Conservation (phyloP, 2,888 invertebrate genomes). For the Aphidius colemani region DNA sequence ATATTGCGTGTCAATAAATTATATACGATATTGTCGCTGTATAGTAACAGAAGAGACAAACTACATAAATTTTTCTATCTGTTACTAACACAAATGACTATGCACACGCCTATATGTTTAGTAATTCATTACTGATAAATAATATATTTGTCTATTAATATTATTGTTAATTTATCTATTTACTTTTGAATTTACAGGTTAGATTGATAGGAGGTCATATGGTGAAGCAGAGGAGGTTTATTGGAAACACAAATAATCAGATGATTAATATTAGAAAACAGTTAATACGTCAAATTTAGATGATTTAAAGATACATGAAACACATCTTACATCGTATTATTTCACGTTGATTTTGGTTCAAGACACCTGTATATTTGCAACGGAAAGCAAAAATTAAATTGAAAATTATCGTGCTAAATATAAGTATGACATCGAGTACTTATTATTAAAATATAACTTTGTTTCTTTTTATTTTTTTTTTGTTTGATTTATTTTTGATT, state of each 20-base stretch:
- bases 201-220: conserved; percentile 51
- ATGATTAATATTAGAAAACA: conserved; percentile 56
- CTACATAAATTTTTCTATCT: too few relatives aligned
- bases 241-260: conserved; percentile 55
- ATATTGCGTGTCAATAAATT: too few relatives aligned
- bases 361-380: too few relatives aligned
- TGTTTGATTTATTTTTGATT: neutral
- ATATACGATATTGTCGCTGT: too few relatives aligned
- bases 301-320: conserved; percentile 6
- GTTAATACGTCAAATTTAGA: conserved; percentile 36
- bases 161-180: conserved; percentile 1
- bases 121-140: conserved; percentile 17
- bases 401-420: too few relatives aligned
- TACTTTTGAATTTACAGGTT: conserved; percentile 40
- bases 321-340: neutral
- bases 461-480: too few relatives aligned
- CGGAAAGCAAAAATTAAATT: too few relatives aligned
- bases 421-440: too few relatives aligned
- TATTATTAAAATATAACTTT: too few relatives aligned
- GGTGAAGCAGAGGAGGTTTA: conserved; percentile 56
- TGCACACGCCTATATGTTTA: neutral
- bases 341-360: too few relatives aligned
- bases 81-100: too few relatives aligned
- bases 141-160: conserved; percentile 7
- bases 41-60: too few relatives aligned